Percentiles rank a stretch among this genome's conserved stretches.
phyloP scores from a whole-genome alignment of 2,113 vertebrate genomes.

The Cololabis saira region DNA sequence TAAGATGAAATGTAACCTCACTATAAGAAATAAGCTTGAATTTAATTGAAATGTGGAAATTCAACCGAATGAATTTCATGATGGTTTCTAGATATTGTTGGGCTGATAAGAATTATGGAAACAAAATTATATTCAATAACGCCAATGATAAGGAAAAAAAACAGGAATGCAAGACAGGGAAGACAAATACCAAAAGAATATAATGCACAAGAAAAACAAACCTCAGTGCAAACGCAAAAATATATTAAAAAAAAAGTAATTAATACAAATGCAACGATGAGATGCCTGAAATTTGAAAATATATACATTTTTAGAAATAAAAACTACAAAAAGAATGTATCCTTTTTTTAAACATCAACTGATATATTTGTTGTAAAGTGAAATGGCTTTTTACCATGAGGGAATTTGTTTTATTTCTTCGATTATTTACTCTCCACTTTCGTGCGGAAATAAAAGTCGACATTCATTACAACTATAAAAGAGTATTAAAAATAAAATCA shows the following conservation, averaged over 20 bases:
- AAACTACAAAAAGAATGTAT: not conserved
- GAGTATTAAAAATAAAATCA: not conserved
- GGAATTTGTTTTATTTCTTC: not conserved
- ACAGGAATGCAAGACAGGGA: not conserved
- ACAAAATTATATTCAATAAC: constrained; percentile 15
- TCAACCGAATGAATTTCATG: no score
- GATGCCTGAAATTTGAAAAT: not conserved
- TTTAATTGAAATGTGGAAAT: not conserved
- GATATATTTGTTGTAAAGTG: constrained; percentile 18
- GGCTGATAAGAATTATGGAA: not conserved
- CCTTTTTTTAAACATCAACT: not conserved
- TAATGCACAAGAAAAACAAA: not conserved
- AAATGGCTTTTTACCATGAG: not conserved
- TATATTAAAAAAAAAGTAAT: not conserved
- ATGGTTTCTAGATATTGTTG: no score
- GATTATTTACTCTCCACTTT: not conserved
- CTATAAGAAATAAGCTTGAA: not conserved
- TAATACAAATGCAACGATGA: not conserved
- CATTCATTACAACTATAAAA: constrained; percentile 1
- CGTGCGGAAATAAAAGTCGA: not conserved
- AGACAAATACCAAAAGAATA: constrained; percentile 27
- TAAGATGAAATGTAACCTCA: no score
- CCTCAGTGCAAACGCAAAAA: constrained; percentile 13
- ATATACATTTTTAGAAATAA: not conserved
- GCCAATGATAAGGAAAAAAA: constrained; percentile 20